Conservation (phyloP, 2,888 invertebrate genomes). For the Ernsta delagoae region DNA sequence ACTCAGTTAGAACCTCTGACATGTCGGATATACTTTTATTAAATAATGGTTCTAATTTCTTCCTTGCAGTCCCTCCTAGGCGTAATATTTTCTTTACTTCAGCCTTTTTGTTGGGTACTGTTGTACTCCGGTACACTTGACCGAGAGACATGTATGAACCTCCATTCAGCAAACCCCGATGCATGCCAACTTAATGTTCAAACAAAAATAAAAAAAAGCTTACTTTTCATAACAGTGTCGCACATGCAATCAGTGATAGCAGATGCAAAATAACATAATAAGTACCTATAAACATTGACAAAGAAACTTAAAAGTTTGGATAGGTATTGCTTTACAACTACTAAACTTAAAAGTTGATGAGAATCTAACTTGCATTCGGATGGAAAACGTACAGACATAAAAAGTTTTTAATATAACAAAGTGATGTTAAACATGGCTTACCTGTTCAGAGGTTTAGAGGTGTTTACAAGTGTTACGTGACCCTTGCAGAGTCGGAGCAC, state of each 20-base stretch:
- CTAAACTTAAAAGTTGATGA: conserved; percentile 40
- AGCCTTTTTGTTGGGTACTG: conserved; percentile 80
- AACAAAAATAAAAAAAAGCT: conserved; percentile 56
- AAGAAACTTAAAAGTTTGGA: conserved; percentile 18
- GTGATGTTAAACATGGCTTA: conserved; percentile 22
- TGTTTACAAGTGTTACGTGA: conserved; percentile 10
- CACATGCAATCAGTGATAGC: conserved; percentile 37
- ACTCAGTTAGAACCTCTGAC: conserved; percentile 51
- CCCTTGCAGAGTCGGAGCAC: conserved; percentile 15
- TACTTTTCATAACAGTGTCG: conserved; percentile 46
- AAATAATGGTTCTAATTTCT: conserved; percentile 56
- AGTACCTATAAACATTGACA: background rate
- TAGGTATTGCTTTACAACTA: conserved; percentile 25
- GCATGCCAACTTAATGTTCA: conserved; percentile 82
- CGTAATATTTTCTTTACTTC: conserved; percentile 86
- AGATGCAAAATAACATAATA: conserved; percentile 29
- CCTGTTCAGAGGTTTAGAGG: conserved; percentile 36
- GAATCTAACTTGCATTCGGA: conserved; percentile 19
- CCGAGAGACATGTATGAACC: conserved; percentile 87
- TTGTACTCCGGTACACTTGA: conserved; percentile 87
- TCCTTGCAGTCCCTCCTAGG: conserved; percentile 71
- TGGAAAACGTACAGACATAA: conserved; percentile 3
- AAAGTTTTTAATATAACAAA: conserved; percentile 4
- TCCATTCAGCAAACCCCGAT: conserved; percentile 84
- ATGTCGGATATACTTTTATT: conserved; percentile 47